Evolutionary conservation across 23 tunicate species (phyloP).

Genomic region (Halocynthia aurantium): DNA sequence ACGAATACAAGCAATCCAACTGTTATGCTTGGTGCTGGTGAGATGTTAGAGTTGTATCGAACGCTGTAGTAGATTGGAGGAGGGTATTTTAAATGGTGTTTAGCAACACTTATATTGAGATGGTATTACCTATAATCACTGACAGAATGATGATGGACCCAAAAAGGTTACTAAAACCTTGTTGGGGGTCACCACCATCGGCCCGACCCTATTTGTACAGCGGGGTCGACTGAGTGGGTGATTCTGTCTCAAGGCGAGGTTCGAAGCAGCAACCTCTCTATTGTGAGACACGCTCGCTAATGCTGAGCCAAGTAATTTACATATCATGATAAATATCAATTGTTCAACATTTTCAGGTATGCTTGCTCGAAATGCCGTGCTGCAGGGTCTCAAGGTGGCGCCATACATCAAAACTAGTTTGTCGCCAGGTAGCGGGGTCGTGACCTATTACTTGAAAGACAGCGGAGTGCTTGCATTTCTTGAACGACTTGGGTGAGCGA

Average conservation of each 20-base stretch:
- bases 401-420: conserved; percentile 88
- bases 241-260: neutral
- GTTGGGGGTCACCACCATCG: neutral
- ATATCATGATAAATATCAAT: neutral
- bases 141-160: too few relatives aligned
- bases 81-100: too few relatives aligned
- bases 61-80: too few relatives aligned
- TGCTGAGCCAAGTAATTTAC: too few relatives aligned
- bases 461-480: conserved; percentile 77
- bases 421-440: conserved; percentile 98
- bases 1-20: conserved; percentile 96
- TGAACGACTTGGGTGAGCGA: conserved; percentile 62
- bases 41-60: neutral
- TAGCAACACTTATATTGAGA: too few relatives aligned
- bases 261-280: neutral
- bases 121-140: too few relatives aligned
- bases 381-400: conserved; percentile 70
- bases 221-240: too few relatives aligned
- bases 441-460: conserved; percentile 82
- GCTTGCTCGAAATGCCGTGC: conserved; percentile 84
- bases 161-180: neutral
- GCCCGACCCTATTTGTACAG: neutral
- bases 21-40: conserved; percentile 98
- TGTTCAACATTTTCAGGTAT: conserved; percentile 39
- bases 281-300: too few relatives aligned